These are phyloP conservation scores for Drosophila birchii DNA, from an alignment of 2,888 invertebrate genomes.

Conservation along the genomic window DNA sequence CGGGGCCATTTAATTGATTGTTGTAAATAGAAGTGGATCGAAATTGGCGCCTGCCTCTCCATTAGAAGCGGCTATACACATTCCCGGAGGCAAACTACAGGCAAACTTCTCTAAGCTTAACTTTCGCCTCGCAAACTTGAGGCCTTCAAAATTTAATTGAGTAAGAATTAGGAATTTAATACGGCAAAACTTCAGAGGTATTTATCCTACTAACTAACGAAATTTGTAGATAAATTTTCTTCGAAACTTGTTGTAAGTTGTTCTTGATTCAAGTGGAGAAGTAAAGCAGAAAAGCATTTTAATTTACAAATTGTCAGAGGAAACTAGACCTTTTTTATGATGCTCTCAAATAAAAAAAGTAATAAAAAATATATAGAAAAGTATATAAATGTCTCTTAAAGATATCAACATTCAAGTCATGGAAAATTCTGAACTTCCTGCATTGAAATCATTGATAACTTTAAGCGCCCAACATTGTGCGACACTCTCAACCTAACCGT, in stretches of 20 bases:
- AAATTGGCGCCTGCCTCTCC: slow-evolving; percentile 11
- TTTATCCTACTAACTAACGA: not conserved
- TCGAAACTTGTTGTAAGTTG: not conserved
- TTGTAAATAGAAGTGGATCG: slow-evolving; percentile 60
- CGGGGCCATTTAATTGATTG: slow-evolving; percentile 71
- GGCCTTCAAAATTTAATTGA: not conserved
- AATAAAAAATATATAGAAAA: no score
- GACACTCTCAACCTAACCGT: slow-evolving; percentile 29
- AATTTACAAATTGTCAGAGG: not conserved
- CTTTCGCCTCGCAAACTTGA: not conserved
- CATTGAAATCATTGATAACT: slow-evolving; percentile 25
- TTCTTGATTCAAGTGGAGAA: not conserved
- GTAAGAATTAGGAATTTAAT: not conserved
- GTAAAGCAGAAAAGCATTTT: not conserved
- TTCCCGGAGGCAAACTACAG: not conserved
- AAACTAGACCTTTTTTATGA: not conserved
- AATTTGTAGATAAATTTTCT: not conserved
- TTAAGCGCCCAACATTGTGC: slow-evolving; percentile 22
- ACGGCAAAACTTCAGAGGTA: not conserved
- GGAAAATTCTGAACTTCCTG: not conserved
- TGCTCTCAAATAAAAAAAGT: not conserved
- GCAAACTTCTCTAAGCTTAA: not conserved
- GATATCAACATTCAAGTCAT: not conserved
- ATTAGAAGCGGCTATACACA: not conserved
- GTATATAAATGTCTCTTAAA: not conserved